These are phyloP conservation scores for Coilia nasus DNA, from an alignment of 2,797 vertebrate genomes.

Conservation along the genomic window DNA sequence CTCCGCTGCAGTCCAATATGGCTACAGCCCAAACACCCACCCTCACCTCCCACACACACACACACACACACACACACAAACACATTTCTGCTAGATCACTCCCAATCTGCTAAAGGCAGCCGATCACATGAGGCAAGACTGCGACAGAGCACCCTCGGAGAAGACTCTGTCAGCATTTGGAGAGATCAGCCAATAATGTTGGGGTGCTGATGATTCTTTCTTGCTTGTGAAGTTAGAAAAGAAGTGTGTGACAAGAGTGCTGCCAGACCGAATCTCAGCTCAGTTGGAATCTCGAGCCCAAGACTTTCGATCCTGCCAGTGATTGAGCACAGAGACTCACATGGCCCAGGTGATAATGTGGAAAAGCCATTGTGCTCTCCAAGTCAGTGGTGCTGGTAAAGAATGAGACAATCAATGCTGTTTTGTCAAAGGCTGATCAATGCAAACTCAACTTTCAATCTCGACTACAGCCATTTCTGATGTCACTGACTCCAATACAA, in stretches of 20 bases:
- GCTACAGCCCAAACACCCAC: background rate
- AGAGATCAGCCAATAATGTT: background rate
- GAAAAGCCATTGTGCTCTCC: constrained; percentile 1
- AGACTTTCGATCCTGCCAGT: background rate
- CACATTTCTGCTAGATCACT: background rate
- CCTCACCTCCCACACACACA: background rate
- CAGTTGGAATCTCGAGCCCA: background rate
- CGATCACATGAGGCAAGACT: background rate
- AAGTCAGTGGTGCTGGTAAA: background rate
- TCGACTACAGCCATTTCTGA: background rate
- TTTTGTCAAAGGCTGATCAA: background rate
- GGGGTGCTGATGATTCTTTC: constrained; percentile 14
- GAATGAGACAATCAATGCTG: background rate
- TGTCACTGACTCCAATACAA: background rate
- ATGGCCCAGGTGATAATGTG: background rate
- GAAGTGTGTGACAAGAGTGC: background rate
- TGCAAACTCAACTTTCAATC: background rate
- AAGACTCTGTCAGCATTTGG: background rate
- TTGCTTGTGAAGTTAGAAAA: background rate
- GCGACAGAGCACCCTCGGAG: background rate
- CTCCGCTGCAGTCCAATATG: constrained; percentile 4
- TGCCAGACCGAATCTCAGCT: background rate
- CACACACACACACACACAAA: no score
- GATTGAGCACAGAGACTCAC: background rate
- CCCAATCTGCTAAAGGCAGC: background rate